Evolutionary conservation across 2,797 vertebrate genomes (phyloP).

Genomic region (Cryptoprocta ferox): DNA sequence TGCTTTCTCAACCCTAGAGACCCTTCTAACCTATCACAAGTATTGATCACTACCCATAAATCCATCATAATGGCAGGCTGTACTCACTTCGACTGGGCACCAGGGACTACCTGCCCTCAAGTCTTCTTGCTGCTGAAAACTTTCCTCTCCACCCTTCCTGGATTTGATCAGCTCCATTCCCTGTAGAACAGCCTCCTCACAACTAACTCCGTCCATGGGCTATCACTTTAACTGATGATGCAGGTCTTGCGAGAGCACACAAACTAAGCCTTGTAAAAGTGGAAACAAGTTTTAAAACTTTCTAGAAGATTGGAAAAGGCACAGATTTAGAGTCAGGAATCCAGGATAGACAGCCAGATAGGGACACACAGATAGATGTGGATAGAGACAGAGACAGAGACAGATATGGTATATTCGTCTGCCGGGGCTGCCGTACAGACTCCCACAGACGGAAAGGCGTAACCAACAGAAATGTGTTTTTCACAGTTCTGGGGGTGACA

Average conservation of each 20-base stretch:
- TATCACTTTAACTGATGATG: neutral
- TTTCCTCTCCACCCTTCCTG: neutral
- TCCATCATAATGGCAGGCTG: neutral
- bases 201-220: neutral
- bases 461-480: neutral
- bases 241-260: neutral
- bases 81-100: neutral
- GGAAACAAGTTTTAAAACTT: neutral
- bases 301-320: neutral
- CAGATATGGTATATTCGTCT: neutral
- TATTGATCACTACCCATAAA: neutral
- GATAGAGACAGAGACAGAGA: no score
- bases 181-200: neutral
- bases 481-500: neutral
- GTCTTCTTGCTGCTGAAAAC: neutral
- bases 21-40: neutral
- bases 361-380: no score
- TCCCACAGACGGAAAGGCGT: neutral
- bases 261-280: neutral
- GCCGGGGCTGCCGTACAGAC: neutral
- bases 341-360: neutral
- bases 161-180: neutral
- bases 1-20: neutral
- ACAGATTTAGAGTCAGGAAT: neutral
- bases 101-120: rapidly evolving